Evolutionary conservation across 2,113 vertebrate genomes (phyloP), one percentile per base, ranked within the genome.

Genomic region (Turdus rufiventris): DNA sequence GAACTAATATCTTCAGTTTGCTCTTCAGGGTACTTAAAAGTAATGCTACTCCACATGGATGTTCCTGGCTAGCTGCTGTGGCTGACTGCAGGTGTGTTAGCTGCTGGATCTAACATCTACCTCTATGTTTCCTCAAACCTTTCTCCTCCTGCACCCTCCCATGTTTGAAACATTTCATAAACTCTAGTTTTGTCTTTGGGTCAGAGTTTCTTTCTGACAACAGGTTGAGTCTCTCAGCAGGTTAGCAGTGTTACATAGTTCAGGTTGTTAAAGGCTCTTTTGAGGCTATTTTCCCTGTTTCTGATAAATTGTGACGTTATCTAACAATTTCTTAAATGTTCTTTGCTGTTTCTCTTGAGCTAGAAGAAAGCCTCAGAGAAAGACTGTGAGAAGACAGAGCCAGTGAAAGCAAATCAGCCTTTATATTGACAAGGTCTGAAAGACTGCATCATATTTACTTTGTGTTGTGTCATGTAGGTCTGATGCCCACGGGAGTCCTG

Each of bases 301-400:
- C 60, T 6, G 3, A 18, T 17, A 75, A 67, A 54, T 15, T 65
- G n/a, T 0, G 3, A 34, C 0, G 0, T 79, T 47, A 14, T 20
- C 43, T 51, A 34, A 47, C 4, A 11, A 33, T 50, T 88, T 68
- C 25, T 80, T 73, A 45, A 83, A 56, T 33, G 38, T 13, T 72
- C 23, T 82, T 53, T 45, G 20, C 26, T 48, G 25, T 21, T 91
- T 34, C n/a, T 91, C 23, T 50, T 80, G 34, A 90, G 42, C 25
- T 34, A 61, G 79, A 81, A 84, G 33, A 14, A 1, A 5, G 16
- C 8, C 26, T 78, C 21, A 21, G 48, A 78, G 57, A 76, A 38
- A 58, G n/a, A 80, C 25, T 33, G 25, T 48, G 6, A 20, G 26
- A 36, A 36, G 20, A 50, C 3, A n/a, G 21, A 68, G 42, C 38